Evolutionary conservation across 2,888 invertebrate genomes (phyloP), one percentile per base, ranked within the genome.

Genomic region (Sipha maydis): DNA sequence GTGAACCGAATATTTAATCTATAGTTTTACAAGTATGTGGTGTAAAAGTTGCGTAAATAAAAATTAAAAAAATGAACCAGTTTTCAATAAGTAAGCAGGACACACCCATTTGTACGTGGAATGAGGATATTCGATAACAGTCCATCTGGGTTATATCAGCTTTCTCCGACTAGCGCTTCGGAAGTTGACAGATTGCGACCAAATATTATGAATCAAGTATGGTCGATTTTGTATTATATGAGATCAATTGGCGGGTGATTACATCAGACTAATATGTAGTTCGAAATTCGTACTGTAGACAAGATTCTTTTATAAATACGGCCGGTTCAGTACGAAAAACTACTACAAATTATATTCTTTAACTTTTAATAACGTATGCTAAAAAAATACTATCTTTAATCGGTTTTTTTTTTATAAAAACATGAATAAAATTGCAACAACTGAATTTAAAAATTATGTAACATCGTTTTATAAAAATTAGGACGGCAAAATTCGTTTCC

Each of bases 51-150:
- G n/a, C 77, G 85, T 69, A 85, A 85, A 85, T n/a, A 9, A 7
- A 69, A 69, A 28, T 14, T 28, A 69, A 85, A 69, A 78, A 78
- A 69, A 54, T 34, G 85, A 78, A 85, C 85, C 85, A 77, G 84
- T 85, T 88, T 48, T 73, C 41, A 75, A 80, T 88, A 67, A 48
- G 88, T 82, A 61, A 75, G 21, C 75, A 48, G 31, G 88, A 34
- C 88, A 88, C 88, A 76, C 88, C 88, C 82, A 73, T 82, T 82
- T 38, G n/a, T 28, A 31, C 11, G 48, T 11, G 80, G 88, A 88
- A 88, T 88, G 88, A 88, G 88, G 88, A 88, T 88, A 88, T 88
- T 88, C 88, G 88, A 88, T 88, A 88, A 88, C 67, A 41, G n/a
- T 56, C 38, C 75, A 31, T 75, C 41, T 75, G 88, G 82, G 79